Evolutionary conservation across 2,797 vertebrate genomes (phyloP), one percentile per base, ranked within the genome.

Genomic region (Hapalemur alaotrensis): DNA sequence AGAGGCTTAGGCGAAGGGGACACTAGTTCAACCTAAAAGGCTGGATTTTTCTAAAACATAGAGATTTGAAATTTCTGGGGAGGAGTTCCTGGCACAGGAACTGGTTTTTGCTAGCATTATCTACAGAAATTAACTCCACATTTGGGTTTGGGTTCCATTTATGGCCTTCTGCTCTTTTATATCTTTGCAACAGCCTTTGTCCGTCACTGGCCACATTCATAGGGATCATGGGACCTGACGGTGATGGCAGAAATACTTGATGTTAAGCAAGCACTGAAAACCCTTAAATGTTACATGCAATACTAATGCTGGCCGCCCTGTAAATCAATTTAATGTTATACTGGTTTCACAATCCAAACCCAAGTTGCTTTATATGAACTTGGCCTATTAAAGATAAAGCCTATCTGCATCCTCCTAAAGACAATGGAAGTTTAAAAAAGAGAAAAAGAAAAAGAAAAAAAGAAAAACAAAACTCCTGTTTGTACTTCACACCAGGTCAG

Each of bases 401-500:
- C 14, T 4, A 20, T 22, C 13, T 28, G 20, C 43, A 23, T 43
- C 22, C 50, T 20, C 35, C 59, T 57, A 50, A 52, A 91, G 85
- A 84, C 87, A 72, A 76, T 23, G 7, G 52, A 67, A 84, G 38
- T 41, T 80, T 15, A 23, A 67, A 65, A 65, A 65, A 32, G 30
- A 63, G 2, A 52, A 95, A 11, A 70, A 14, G 18, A 5, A 41
- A 11, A 28, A 6, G 28, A 30, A 4, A 52, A 10, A 28, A 41
- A 52, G 4, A 20, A 38, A n/a, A 23, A 43, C 6, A 22, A 61
- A 80, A 18, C 17, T 38, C 69, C 63, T 3, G 17, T 84, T 41
- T 81, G 59, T 23, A 38, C 5, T 52, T 87, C 17, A 30, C 4
- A 70, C 25, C n/a, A n/a, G 84, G 75, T 92, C 82, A 91, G 41